A percentile compares a stretch with the other conserved stretches of the same genome.
Conservation (phyloP, 2,113 vertebrate species). For the Alces alces region DNA sequence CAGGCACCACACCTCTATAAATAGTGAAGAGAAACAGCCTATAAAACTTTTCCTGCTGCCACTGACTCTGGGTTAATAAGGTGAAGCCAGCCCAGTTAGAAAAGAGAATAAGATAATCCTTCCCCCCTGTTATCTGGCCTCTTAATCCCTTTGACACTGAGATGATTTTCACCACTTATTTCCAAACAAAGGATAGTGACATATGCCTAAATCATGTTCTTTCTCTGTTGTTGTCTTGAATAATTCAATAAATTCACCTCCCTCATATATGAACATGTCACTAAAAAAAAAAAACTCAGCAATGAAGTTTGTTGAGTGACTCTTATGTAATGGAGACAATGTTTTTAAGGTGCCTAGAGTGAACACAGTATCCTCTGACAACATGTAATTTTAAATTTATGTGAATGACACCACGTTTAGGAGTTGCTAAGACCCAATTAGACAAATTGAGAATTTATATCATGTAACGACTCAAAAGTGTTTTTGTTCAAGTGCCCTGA, state of each 20-base stretch:
- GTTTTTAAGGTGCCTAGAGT: not conserved
- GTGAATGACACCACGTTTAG: not conserved
- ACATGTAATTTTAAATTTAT: not conserved
- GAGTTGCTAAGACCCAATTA: not conserved
- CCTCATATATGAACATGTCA: not conserved
- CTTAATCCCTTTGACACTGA: conserved; percentile 13
- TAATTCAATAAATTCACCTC: not conserved
- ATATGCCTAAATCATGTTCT: not conserved
- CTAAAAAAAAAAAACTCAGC: not conserved
- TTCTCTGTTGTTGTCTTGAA: not conserved
- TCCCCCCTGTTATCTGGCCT: not conserved
- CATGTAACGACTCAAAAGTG: not conserved
- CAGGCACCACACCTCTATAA: conserved; percentile 74
- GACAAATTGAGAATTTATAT: not conserved
- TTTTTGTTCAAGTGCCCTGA: not conserved
- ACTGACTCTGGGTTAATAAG: not conserved
- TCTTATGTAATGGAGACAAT: not conserved
- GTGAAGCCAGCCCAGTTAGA: not conserved
- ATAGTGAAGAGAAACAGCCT: conserved; percentile 62
- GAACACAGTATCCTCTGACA: not conserved
- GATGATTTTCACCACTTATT: not conserved
- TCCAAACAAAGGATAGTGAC: not conserved
- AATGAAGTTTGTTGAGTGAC: not conserved
- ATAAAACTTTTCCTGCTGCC: conserved; percentile 48
- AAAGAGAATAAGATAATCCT: not conserved